Conservation (phyloP, 2,888 invertebrate species). For the Chrysolina americana region DNA sequence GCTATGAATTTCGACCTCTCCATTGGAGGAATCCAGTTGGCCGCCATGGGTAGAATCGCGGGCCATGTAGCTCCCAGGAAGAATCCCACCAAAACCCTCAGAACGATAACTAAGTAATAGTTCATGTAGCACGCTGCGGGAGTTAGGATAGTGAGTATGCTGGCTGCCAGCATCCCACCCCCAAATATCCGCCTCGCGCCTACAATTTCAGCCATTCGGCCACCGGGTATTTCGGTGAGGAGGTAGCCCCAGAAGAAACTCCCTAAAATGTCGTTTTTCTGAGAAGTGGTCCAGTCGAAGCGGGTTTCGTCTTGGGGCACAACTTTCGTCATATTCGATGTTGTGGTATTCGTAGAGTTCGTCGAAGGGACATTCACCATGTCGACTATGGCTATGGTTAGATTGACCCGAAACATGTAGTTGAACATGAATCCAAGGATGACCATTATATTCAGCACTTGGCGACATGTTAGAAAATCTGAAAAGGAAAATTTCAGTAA, state of each 20-base stretch:
- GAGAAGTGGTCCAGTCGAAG: slow-evolving; percentile 84
- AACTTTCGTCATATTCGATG: slow-evolving; percentile 27
- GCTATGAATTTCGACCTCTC: slow-evolving; percentile 95
- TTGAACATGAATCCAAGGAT: slow-evolving; percentile 92
- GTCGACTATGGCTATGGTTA: slow-evolving; percentile 89
- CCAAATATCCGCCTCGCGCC: slow-evolving; percentile 90
- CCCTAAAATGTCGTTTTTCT: slow-evolving; percentile 86
- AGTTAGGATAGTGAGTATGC: slow-evolving; percentile 84
- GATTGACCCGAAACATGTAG: slow-evolving; percentile 89
- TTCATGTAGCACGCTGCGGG: slow-evolving; percentile 82
- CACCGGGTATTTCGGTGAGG: slow-evolving; percentile 90
- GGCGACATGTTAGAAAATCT: slow-evolving; percentile 76
- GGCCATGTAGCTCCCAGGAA: slow-evolving; percentile 90
- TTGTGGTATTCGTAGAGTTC: slow-evolving; percentile 35
- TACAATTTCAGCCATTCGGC: slow-evolving; percentile 85
- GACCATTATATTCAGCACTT: slow-evolving; percentile 87
- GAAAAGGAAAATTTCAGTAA: slow-evolving; percentile 41
- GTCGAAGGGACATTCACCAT: slow-evolving; percentile 74
- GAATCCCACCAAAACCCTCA: slow-evolving; percentile 75
- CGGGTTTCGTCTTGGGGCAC: slow-evolving; percentile 64
- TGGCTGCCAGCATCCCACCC: slow-evolving; percentile 87
- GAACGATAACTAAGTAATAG: slow-evolving; percentile 79
- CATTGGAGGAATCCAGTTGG: slow-evolving; percentile 94
- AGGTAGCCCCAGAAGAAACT: slow-evolving; percentile 96
- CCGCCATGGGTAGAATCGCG: slow-evolving; percentile 92